A percentile compares a stretch with the other conserved stretches of the same genome.
Conservation (phyloP, 2,888 invertebrate species). For the Spilarctia lutea region DNA sequence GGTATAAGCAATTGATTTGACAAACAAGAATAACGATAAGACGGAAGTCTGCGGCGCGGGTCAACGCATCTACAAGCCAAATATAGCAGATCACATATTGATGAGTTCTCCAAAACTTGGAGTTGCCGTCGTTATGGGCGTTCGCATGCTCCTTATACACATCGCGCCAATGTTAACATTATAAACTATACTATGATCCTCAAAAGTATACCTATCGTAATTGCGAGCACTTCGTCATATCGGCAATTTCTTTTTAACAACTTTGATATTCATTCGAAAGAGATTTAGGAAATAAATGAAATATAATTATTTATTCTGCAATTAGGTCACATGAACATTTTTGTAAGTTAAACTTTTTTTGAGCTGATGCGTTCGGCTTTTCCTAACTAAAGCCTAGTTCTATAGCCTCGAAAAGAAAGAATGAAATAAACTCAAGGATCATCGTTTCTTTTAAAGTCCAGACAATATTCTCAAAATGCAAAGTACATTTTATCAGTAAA, state of each 20-base stretch:
- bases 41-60: constrained; percentile 34
- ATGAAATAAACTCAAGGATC: too few species aligned
- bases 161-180: constrained; percentile 27
- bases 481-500: too few species aligned
- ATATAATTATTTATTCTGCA: too few species aligned
- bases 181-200: not conserved
- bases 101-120: constrained; percentile 68
- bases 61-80: constrained; percentile 69
- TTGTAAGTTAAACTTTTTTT: too few species aligned
- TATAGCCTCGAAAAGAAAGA: too few species aligned
- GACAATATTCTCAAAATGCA: too few species aligned
- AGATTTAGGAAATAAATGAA: not conserved
- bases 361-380: too few species aligned
- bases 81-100: constrained; percentile 71
- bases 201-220: not conserved
- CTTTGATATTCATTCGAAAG: not conserved
- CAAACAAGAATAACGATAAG: constrained; percentile 61
- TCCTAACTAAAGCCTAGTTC: too few species aligned
- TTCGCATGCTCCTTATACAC: constrained; percentile 54
- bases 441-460: too few species aligned
- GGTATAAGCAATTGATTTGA: constrained; percentile 37
- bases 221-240: not conserved
- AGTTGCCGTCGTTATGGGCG: constrained; percentile 36
- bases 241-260: not conserved
- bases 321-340: too few species aligned